A percentile compares a stretch with the other conserved stretches of the same genome.
Evolutionary conservation across 1,140 invertebrate genomes (phyloP).

Genomic region (Zaprionus lachaisei): DNA sequence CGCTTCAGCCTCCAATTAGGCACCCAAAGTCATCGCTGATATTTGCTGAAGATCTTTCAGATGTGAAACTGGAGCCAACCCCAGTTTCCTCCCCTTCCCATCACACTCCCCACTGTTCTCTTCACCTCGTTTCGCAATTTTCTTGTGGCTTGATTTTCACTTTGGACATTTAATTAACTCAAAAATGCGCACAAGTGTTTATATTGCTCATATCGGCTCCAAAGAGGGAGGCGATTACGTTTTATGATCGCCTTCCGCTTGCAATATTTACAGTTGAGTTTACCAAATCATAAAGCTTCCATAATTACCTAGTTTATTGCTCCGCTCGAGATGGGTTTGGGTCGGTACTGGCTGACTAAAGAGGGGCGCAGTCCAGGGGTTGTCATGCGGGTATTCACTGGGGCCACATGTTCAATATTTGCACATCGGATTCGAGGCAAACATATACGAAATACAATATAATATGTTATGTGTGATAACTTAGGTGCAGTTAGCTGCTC

Average conservation of each 20-base stretch:
- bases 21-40: conserved; percentile 45
- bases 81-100: not conserved
- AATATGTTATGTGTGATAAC: not conserved
- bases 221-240: conserved; percentile 42
- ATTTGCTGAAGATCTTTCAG: conserved; percentile 67
- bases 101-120: not conserved
- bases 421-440: conserved; percentile 22
- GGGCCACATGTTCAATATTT: conserved; percentile 36
- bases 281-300: conserved; percentile 70
- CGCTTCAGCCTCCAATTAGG: conserved; percentile 58
- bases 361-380: not conserved
- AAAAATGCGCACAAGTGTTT: conserved; percentile 59
- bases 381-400: no score
- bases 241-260: conserved; percentile 76
- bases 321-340: not conserved
- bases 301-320: conserved; percentile 58
- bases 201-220: conserved; percentile 37
- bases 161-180: conserved; percentile 76
- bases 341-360: no score
- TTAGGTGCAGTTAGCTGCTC: not conserved
- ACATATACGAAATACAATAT: not conserved
- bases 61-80: conserved; percentile 35
- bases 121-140: conserved; percentile 40
- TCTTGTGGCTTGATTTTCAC: conserved; percentile 35
- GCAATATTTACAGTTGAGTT: conserved; percentile 69